Conservation (phyloP, 2,113 vertebrate species). For the Bos indicus region DNA sequence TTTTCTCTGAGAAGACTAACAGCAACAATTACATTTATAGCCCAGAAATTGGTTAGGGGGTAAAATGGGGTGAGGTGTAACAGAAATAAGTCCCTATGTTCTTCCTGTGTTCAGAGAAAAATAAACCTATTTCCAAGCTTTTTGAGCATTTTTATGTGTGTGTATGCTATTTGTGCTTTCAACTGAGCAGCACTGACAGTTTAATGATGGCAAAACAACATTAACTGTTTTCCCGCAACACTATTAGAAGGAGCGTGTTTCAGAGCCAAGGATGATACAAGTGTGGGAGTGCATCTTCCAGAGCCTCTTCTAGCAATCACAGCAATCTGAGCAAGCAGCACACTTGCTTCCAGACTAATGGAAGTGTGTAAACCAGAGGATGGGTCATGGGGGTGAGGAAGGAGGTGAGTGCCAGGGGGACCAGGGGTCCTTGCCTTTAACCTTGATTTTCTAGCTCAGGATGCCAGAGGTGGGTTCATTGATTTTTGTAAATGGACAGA, state of each 20-base stretch:
- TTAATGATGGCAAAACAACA: constrained; percentile 35
- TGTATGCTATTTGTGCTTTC: constrained; percentile 1
- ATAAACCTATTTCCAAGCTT: constrained; percentile 18
- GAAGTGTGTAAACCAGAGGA: not conserved
- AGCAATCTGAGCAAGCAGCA: not conserved
- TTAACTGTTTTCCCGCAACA: not conserved
- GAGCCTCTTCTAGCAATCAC: not conserved
- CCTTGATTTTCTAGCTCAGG: not conserved
- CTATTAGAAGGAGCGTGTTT: not conserved
- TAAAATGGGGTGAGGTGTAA: not conserved
- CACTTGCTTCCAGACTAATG: not conserved
- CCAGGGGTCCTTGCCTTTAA: not conserved
- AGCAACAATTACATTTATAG: not conserved
- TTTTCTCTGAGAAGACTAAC: not conserved
- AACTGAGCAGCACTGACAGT: not conserved
- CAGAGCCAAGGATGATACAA: not conserved
- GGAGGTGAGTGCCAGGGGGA: not conserved
- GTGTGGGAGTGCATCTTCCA: not conserved
- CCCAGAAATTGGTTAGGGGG: not conserved
- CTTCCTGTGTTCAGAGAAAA: constrained; percentile 14
- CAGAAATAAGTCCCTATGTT: not conserved
- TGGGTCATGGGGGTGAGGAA: not conserved
- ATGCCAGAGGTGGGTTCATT: not conserved
- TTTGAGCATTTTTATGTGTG: not conserved
- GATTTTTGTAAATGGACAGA: not conserved